Conservation (phyloP, 1,140 invertebrate species). For the Thaumatotibia leucotreta region DNA sequence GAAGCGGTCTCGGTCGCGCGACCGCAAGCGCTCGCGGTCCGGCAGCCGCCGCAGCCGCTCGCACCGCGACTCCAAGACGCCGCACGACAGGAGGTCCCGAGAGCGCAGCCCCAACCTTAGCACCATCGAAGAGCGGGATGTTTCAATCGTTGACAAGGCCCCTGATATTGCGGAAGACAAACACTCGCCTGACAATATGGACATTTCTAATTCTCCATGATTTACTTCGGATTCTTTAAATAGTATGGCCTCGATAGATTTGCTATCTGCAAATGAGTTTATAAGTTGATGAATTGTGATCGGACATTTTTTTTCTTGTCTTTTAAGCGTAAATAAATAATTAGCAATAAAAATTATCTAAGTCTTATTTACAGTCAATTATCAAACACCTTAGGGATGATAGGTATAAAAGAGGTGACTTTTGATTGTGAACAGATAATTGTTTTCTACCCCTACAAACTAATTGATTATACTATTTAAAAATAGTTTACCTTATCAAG, state of each 20-base stretch:
- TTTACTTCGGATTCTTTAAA: constrained; percentile 32
- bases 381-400: too few species aligned
- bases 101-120: constrained; percentile 54
- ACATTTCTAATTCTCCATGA: constrained; percentile 75
- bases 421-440: too few species aligned
- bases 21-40: constrained; percentile 65
- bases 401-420: too few species aligned
- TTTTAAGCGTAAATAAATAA: neutral
- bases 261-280: neutral
- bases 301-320: neutral
- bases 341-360: neutral
- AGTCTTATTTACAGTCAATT: neutral
- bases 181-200: constrained; percentile 74
- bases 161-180: constrained; percentile 57
- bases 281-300: neutral
- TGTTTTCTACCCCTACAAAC: too few species aligned
- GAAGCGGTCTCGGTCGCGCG: constrained; percentile 65
- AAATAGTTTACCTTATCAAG: too few species aligned
- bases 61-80: constrained; percentile 57
- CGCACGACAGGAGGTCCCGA: constrained; percentile 58
- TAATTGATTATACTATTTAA: too few species aligned
- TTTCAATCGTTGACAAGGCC: constrained; percentile 37
- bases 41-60: constrained; percentile 54
- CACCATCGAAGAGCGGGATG: constrained; percentile 46
- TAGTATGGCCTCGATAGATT: neutral